Percentiles rank a stretch among this genome's conserved stretches.
These are phyloP conservation scores for Rugalucina vietnamica DNA, from an alignment of 2,888 invertebrate species.

Conservation along the genomic window DNA sequence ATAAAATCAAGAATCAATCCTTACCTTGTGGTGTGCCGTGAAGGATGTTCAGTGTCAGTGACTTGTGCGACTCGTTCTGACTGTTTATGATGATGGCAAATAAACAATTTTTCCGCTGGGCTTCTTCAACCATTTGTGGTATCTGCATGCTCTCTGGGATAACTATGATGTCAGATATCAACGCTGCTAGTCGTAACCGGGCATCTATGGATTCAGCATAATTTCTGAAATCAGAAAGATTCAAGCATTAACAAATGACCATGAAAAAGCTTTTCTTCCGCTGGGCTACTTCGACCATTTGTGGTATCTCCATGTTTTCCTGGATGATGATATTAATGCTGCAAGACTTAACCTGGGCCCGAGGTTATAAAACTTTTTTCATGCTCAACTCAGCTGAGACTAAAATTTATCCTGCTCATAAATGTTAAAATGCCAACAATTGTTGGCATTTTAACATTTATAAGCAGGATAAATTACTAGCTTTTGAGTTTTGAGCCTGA, in stretches of 20 bases:
- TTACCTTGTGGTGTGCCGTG: slow-evolving; percentile 93
- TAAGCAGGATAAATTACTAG: no score
- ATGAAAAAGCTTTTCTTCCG: slow-evolving; percentile 95
- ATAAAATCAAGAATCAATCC: slow-evolving; percentile 26
- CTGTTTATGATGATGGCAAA: slow-evolving; percentile 95
- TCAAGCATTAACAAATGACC: slow-evolving; percentile 87
- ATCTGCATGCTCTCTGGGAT: slow-evolving; percentile 95
- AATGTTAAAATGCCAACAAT: no score
- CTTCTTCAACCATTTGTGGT: slow-evolving; percentile 91
- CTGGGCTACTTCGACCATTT: slow-evolving; percentile 93
- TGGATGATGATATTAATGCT: slow-evolving; percentile 91
- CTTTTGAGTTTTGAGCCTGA: no score
- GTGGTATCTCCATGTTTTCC: slow-evolving; percentile 92
- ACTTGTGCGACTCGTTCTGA: slow-evolving; percentile 93
- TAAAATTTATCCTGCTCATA: no score
- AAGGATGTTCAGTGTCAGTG: slow-evolving; percentile 94
- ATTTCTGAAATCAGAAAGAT: slow-evolving; percentile 85
- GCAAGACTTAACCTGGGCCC: slow-evolving; percentile 91
- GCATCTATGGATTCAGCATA: slow-evolving; percentile 95
- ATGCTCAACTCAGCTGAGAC: no score
- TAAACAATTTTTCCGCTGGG: slow-evolving; percentile 93
- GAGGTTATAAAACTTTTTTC: no score
- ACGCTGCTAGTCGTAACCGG: slow-evolving; percentile 90
- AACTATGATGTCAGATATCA: slow-evolving; percentile 92
- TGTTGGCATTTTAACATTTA: no score